phyloP scores from a whole-genome alignment of 2,888 invertebrate genomes.

The Chelonus formosanus region DNA sequence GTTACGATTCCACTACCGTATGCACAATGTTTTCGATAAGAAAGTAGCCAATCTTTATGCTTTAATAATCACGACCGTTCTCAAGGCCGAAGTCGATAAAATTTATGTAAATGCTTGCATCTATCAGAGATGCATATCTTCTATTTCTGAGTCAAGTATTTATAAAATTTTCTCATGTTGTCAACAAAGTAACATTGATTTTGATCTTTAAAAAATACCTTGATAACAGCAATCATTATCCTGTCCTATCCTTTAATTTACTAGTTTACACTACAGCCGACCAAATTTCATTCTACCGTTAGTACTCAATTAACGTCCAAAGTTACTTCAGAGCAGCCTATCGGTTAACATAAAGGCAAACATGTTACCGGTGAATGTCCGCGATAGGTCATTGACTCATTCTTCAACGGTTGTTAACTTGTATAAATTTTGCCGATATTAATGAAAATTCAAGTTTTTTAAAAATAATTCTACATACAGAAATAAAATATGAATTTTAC shows the following conservation, averaged over 20 bases:
- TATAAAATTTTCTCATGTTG: no score
- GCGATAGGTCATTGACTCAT: slow-evolving; percentile 57
- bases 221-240: not conserved
- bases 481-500: no score
- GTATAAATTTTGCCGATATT: slow-evolving; percentile 12
- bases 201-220: no score
- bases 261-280: slow-evolving; percentile 31
- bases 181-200: no score
- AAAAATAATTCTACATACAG: no score
- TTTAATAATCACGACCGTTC: slow-evolving; percentile 38
- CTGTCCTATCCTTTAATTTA: slow-evolving; percentile 3
- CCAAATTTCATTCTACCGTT: slow-evolving; percentile 46
- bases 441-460: not conserved
- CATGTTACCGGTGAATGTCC: slow-evolving; percentile 60
- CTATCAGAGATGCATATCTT: no score
- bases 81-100: slow-evolving; percentile 38
- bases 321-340: slow-evolving; percentile 43
- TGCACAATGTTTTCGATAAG: slow-evolving; percentile 14
- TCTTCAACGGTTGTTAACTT: slow-evolving; percentile 19
- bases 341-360: slow-evolving; percentile 45
- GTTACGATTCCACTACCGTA: slow-evolving; percentile 27
- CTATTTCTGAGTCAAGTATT: no score
- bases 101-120: not conserved
- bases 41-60: slow-evolving; percentile 31
- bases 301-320: slow-evolving; percentile 54